A percentile compares a stretch with the other conserved stretches of the same genome.
These are phyloP conservation scores for Brachionus angularis DNA, from an alignment of 1,140 invertebrate genomes.

Conservation along the genomic window DNA sequence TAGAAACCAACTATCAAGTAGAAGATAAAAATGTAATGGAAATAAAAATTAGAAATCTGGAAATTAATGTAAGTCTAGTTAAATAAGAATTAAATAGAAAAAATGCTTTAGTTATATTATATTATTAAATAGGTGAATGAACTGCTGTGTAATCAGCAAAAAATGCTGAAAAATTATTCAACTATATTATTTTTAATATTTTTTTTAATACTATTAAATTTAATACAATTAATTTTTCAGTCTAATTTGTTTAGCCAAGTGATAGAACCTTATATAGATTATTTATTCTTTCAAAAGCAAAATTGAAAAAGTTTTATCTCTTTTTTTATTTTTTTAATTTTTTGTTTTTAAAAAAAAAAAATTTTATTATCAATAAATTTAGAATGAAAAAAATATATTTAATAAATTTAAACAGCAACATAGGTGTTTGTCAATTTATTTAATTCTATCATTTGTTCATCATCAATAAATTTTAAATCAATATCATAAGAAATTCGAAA, in stretches of 20 bases:
- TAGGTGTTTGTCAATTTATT: too few species aligned
- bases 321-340: neutral
- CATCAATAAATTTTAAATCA: conserved; percentile 37
- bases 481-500: conserved; percentile 38
- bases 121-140: conserved; percentile 20
- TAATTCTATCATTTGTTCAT: neutral
- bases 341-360: too few species aligned
- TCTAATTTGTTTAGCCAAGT: conserved; percentile 24
- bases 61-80: conserved; percentile 22
- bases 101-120: too few species aligned
- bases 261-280: conserved; percentile 20
- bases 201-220: conserved; percentile 9
- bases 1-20: neutral
- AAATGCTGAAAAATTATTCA: neutral
- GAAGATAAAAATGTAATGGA: conserved; percentile 12
- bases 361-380: too few species aligned
- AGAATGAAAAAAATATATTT: too few species aligned
- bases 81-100: neutral
- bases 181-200: neutral
- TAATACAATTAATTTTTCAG: conserved; percentile 15
- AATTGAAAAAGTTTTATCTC: too few species aligned
- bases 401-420: neutral
- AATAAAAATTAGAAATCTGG: conserved; percentile 16
- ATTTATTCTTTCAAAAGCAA: neutral
- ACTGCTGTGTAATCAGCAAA: conserved; percentile 27